Evolutionary conservation across 53 echinoderm and acorn worm genomes (phyloP), one percentile per base, ranked within the genome.

Genomic region (Holothuria scabra): DNA sequence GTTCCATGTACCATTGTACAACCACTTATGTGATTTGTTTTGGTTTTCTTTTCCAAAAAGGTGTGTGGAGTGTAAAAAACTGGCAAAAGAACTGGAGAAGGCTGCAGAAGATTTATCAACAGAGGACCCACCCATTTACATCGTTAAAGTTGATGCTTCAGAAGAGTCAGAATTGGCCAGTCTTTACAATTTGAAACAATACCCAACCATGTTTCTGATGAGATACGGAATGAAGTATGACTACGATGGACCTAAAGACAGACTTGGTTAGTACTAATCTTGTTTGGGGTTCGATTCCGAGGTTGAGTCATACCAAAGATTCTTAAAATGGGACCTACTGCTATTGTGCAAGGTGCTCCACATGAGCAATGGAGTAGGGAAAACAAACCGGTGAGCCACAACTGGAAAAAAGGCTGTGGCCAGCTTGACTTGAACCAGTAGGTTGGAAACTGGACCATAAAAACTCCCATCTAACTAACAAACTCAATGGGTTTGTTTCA

Each of bases 51-150:
- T 48, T 16, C 46, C 56, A 12, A 21, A 4, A 22, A 99, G 99
- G 99, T 99, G 99, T 86, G 99, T 94, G 22, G 94, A 99, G 66
- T 99, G 99, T 82, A 99, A 99, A 65, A 89, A 91, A 28, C 44
- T 99, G 3, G 99, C 94, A 28, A 94, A 94, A 32, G 99, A 99
- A 74, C 82, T 85, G 24, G 94, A 99, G 59, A 83, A 79, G 13
- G 94, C 94, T 20, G 99, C 99, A 2, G 59, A 65, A 22, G 63
- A 67, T 34, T 72, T 99, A 44, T 55, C 85, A 30, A 46, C 52
- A 4, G 86, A 87, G 20, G 88, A 89, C 8, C 94, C 94, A 4
- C 94, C 92, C 0, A 87, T 99, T 64, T 71, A 79, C 1, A 52
- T 99, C 0, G 99, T 89, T 59, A 99, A 93, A 59, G 91, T 99